Evolutionary conservation across 2,888 invertebrate species (phyloP).

Genomic region (Pollenia labialis): DNA sequence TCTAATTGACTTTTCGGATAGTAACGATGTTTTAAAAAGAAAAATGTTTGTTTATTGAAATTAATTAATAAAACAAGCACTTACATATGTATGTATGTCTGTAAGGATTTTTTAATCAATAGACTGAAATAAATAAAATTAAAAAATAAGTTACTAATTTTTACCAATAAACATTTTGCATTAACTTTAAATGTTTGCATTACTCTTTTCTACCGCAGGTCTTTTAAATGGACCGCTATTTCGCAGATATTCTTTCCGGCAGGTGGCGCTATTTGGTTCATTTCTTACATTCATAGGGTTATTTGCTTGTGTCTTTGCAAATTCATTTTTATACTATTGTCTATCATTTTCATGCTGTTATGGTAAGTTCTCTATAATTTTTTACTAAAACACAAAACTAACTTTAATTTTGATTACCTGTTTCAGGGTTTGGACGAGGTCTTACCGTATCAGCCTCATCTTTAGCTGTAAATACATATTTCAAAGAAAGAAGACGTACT

Average conservation of each 20-base stretch:
- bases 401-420: neutral
- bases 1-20: too few relatives aligned
- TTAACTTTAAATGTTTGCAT: too few relatives aligned
- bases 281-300: constrained; percentile 86
- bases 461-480: constrained; percentile 90
- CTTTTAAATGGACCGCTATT: constrained; percentile 90
- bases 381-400: neutral
- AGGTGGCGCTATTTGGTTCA: constrained; percentile 88
- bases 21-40: too few relatives aligned
- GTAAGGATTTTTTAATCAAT: too few relatives aligned
- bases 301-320: constrained; percentile 87
- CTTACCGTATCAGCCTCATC: constrained; percentile 89
- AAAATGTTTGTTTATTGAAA: too few relatives aligned
- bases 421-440: constrained; percentile 82
- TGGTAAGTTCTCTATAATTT: constrained; percentile 84
- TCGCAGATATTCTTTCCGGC: constrained; percentile 87
- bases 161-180: too few relatives aligned
- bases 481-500: constrained; percentile 88
- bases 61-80: too few relatives aligned
- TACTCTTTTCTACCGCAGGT: constrained; percentile 74
- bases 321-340: constrained; percentile 87
- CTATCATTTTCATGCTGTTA: constrained; percentile 87
- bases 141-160: too few relatives aligned
- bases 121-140: too few relatives aligned
- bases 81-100: too few relatives aligned